Conservation (phyloP, 2,113 vertebrate genomes). For the Syrrhaptes paradoxus region DNA sequence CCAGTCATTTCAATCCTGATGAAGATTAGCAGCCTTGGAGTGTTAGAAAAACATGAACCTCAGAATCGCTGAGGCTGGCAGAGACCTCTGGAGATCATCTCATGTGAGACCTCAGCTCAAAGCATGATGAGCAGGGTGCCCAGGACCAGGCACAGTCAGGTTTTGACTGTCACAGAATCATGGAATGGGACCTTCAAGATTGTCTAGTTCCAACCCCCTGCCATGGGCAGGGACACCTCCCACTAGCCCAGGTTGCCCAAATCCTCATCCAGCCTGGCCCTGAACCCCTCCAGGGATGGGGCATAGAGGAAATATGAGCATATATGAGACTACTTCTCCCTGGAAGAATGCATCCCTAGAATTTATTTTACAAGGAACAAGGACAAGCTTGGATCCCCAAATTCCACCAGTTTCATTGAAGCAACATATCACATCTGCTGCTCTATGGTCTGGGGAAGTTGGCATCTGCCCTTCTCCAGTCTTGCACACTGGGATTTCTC, state of each 20-base stretch:
- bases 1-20: not conserved
- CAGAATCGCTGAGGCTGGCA: not conserved
- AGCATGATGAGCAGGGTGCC: too few relatives aligned
- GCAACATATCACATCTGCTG: not conserved
- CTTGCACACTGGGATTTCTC: not conserved
- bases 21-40: not conserved
- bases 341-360: not conserved
- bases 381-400: not conserved
- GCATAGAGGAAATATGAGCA: not conserved
- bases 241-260: too few relatives aligned
- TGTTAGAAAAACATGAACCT: not conserved
- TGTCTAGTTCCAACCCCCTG: too few relatives aligned
- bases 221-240: too few relatives aligned
- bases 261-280: too few relatives aligned
- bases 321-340: not conserved
- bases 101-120: too few relatives aligned
- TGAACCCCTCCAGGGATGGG: too few relatives aligned
- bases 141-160: too few relatives aligned
- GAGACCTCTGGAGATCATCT: not conserved
- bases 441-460: not conserved
- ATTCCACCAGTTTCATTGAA: not conserved
- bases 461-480: not conserved
- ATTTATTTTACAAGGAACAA: not conserved
- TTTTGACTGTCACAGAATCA: too few relatives aligned
- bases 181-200: too few relatives aligned